Evolutionary conservation across 2,113 vertebrate genomes (phyloP).

Genomic region (Dromas ardeola): DNA sequence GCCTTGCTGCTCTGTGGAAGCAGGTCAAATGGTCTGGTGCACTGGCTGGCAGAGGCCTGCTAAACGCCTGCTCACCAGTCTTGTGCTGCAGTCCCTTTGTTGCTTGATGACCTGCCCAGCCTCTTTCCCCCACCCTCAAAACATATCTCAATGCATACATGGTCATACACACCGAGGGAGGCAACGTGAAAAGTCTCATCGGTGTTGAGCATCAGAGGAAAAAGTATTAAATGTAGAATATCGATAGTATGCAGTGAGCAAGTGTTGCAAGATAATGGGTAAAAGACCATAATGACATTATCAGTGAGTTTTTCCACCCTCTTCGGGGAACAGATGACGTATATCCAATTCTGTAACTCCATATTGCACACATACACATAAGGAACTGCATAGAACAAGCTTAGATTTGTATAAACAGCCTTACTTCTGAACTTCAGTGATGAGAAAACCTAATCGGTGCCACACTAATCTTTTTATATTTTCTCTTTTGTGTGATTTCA

Average conservation of each 20-base stretch:
- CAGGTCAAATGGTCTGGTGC: fast-evolving
- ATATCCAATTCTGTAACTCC: not conserved
- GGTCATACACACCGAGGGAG: not conserved
- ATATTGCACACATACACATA: not conserved
- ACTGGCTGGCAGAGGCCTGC: not conserved
- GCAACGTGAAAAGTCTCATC: not conserved
- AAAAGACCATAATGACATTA: not conserved
- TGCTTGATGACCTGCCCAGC: not conserved
- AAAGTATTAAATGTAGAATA: not conserved
- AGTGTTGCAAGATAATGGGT: not conserved
- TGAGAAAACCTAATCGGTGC: not conserved
- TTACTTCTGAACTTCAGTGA: not conserved
- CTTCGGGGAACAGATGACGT: not conserved
- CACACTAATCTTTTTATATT: not conserved
- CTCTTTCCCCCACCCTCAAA: not conserved
- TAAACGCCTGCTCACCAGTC: not conserved
- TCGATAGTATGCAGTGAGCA: not conserved
- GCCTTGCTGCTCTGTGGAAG: not conserved
- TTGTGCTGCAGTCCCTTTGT: not conserved
- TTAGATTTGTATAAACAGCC: not conserved
- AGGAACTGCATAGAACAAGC: not conserved
- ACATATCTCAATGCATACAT: fast-evolving
- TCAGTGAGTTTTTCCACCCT: not conserved
- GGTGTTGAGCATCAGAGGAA: not conserved
- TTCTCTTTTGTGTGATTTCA: not conserved